These are phyloP conservation scores for Drosophila pseudotakahashii DNA, from an alignment of 2,888 invertebrate species.

Conservation along the genomic window DNA sequence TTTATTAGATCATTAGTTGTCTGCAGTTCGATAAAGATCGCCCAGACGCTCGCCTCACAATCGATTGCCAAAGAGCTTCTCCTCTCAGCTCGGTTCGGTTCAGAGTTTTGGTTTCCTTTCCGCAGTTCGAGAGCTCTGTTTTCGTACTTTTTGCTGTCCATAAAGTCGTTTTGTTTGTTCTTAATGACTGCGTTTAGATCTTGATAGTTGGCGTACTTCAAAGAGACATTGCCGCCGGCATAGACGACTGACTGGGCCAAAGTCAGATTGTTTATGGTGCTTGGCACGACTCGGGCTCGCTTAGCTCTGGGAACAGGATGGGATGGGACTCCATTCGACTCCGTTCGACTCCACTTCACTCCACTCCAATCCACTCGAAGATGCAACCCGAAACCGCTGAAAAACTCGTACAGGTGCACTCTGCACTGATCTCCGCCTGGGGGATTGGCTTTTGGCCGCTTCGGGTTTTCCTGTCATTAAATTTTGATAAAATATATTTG, in stretches of 20 bases:
- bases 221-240: constrained; percentile 70
- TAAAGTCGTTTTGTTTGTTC: constrained; percentile 81
- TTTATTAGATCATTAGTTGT: constrained; percentile 84
- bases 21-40: constrained; percentile 81
- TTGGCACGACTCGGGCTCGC: constrained; percentile 42
- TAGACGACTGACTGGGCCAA: constrained; percentile 44
- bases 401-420: constrained; percentile 40
- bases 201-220: constrained; percentile 79
- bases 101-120: constrained; percentile 38
- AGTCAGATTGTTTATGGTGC: constrained; percentile 71
- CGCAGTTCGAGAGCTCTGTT: constrained; percentile 34
- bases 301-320: constrained; percentile 37
- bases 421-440: constrained; percentile 15
- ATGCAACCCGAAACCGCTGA: constrained; percentile 18
- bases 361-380: neutral
- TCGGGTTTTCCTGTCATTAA: constrained; percentile 22
- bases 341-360: neutral
- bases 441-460: neutral
- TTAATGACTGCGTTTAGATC: constrained; percentile 81
- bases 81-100: constrained; percentile 15
- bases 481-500: constrained; percentile 8
- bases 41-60: constrained; percentile 68
- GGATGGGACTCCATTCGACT: neutral
- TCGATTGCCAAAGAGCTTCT: constrained; percentile 66
- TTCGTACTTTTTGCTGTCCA: constrained; percentile 77